Evolutionary conservation across 2,888 invertebrate genomes (phyloP).

Genomic region (Cataglyphis altisquamis): DNA sequence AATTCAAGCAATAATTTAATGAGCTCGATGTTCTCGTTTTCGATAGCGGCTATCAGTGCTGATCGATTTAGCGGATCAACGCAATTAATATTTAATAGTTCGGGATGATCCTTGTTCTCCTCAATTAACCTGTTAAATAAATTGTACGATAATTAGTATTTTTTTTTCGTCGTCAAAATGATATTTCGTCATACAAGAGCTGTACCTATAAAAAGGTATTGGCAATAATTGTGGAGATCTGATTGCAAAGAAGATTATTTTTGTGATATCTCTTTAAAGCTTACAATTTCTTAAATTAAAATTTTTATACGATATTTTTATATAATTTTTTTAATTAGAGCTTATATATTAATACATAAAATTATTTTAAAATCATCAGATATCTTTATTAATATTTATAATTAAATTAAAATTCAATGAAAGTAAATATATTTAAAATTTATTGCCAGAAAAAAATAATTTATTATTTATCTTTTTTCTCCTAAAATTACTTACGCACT

Average conservation of each 20-base stretch:
- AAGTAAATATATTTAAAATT: slow-evolving; percentile 5
- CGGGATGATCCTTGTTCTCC: slow-evolving; percentile 89
- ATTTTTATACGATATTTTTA: neutral
- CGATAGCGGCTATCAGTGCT: slow-evolving; percentile 97
- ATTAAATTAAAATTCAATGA: slow-evolving; percentile 4
- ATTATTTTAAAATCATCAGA: neutral
- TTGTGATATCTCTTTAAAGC: neutral
- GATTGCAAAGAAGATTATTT: neutral
- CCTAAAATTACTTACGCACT: neutral
- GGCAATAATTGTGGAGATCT: neutral
- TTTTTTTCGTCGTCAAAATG: neutral
- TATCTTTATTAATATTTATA: neutral
- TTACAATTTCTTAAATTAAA: neutral
- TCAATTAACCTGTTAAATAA: slow-evolving; percentile 89
- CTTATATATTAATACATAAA: neutral
- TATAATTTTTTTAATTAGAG: neutral
- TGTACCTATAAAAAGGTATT: neutral
- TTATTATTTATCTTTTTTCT: neutral
- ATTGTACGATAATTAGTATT: slow-evolving; percentile 7
- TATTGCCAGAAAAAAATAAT: too few species aligned
- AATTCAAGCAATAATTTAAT: slow-evolving; percentile 93
- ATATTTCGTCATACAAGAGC: neutral
- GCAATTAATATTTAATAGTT: slow-evolving; percentile 96
- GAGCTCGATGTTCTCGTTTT: slow-evolving; percentile 98
- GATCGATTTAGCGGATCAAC: slow-evolving; percentile 98